phyloP scores from a whole-genome alignment of 1,140 invertebrate species.

The Nomia melanderi region DNA sequence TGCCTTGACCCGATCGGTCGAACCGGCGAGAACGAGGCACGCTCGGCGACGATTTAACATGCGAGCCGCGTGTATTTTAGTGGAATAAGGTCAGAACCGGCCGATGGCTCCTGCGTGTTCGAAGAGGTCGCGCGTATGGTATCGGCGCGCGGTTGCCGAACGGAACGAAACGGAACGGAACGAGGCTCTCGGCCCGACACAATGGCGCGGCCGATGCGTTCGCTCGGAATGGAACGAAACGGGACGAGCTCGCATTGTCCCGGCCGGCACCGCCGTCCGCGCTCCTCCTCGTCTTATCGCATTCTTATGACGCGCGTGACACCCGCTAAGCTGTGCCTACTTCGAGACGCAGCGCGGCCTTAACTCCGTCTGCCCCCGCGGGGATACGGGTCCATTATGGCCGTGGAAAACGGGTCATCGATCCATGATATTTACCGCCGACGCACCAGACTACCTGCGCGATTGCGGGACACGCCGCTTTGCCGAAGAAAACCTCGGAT shows the following conservation, averaged over 20 bases:
- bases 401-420: conserved; percentile 34
- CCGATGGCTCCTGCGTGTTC: conserved; percentile 62
- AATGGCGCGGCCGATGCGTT: conserved; percentile 60
- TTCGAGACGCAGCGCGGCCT: conserved; percentile 20
- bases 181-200: conserved; percentile 59
- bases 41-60: conserved; percentile 65
- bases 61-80: conserved; percentile 73
- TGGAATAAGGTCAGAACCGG: conserved; percentile 75
- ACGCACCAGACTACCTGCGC: neutral
- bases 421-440: neutral
- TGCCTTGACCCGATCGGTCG: conserved; percentile 70
- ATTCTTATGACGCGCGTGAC: conserved; percentile 77
- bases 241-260: conserved; percentile 61
- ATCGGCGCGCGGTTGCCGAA: conserved; percentile 58
- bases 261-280: conserved; percentile 47
- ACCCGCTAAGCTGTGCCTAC: conserved; percentile 50
- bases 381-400: conserved; percentile 46
- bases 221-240: conserved; percentile 60
- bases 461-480: too few species aligned
- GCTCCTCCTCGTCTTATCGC: conserved; percentile 70
- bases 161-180: conserved; percentile 10
- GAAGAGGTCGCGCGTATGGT: conserved; percentile 56
- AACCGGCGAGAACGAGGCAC: conserved; percentile 31
- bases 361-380: neutral
- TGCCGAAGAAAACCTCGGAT: too few species aligned